Evolutionary conservation across 2,797 vertebrate species (phyloP), one percentile per base, ranked within the genome.

Genomic region (Coranthus polyacanthus): DNA sequence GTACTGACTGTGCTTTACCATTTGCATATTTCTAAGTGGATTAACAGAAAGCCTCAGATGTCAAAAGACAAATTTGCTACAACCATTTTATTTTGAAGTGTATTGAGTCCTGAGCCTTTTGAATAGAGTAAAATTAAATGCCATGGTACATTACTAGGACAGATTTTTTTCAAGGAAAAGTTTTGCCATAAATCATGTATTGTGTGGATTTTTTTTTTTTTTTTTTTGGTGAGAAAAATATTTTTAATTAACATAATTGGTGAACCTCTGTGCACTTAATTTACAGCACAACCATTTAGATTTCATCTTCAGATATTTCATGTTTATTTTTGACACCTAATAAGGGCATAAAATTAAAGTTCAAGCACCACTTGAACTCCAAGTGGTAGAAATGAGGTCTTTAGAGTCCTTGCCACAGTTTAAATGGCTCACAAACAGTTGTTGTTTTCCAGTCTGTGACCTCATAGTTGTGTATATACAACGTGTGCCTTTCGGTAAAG

Each of bases 171-270:
- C 32, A 74, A 66, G n/a, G 3, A 53, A 58, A 79, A 22, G 8
- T 66, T 65, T 79, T 87, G 88, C 89, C 88, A 92, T 88, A 85
- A 75, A 76, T 55, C 34, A 51, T 68, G 47, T 12, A 49, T 51
- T 62, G 21, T 72, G 22, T 32, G 29, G 29, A 32, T 32, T 32
- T 32, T 26, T 65, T 54, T 60, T 32, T 32, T 26, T 65, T 54
- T 60, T n/a, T n/a, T n/a, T n/a, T n/a, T n/a, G n/a, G 9, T 85
- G 82, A 58, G 34, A 38, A 45, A 63, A 15, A 17, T 37, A 17
- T 66, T 68, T 74, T 20, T 65, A 47, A 56, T 26, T 5, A 53
- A 36, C 7, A 39, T 44, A 8, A 42, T n/a, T 60, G 20, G 32
- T 60, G 36, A 57, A 66, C 51, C 7, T 51, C 12, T 69, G 15